These are phyloP conservation scores for Clarias fuscus DNA, from an alignment of 2,797 vertebrate species.

Conservation along the genomic window DNA sequence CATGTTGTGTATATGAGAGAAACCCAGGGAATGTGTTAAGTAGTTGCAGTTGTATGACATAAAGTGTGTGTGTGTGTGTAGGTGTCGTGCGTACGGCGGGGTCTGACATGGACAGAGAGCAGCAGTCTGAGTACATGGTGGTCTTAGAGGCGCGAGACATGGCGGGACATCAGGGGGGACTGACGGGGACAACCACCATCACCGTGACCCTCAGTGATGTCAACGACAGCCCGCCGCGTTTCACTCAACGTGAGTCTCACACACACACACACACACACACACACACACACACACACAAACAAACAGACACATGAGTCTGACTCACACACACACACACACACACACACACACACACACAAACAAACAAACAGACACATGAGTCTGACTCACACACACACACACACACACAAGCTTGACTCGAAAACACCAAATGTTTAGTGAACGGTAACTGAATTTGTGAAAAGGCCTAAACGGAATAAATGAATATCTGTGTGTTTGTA, in stretches of 20 bases:
- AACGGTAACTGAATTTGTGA: not conserved
- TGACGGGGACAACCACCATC: slow-evolving; percentile 87
- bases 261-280: not conserved
- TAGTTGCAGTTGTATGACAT: not conserved
- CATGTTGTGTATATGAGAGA: not conserved
- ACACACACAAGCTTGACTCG: not conserved
- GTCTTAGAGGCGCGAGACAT: slow-evolving; percentile 91
- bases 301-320: not conserved
- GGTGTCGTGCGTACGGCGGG: slow-evolving; percentile 84
- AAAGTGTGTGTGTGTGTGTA: slow-evolving; percentile 45
- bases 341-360: not conserved
- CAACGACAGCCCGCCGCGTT: slow-evolving; percentile 91
- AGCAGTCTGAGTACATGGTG: slow-evolving; percentile 83
- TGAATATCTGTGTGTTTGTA: not conserved
- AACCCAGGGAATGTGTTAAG: not conserved
- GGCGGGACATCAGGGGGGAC: slow-evolving; percentile 87
- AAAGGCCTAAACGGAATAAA: not conserved
- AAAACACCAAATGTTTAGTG: slow-evolving; percentile 7
- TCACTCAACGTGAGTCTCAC: slow-evolving; percentile 83
- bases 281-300: not conserved
- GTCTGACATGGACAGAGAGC: slow-evolving; percentile 89
- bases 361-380: not conserved
- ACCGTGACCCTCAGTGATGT: slow-evolving; percentile 86
- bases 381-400: not conserved
- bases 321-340: not conserved